These are phyloP conservation scores for Eumeta japonica DNA, from an alignment of 1,140 invertebrate genomes.

Conservation along the genomic window DNA sequence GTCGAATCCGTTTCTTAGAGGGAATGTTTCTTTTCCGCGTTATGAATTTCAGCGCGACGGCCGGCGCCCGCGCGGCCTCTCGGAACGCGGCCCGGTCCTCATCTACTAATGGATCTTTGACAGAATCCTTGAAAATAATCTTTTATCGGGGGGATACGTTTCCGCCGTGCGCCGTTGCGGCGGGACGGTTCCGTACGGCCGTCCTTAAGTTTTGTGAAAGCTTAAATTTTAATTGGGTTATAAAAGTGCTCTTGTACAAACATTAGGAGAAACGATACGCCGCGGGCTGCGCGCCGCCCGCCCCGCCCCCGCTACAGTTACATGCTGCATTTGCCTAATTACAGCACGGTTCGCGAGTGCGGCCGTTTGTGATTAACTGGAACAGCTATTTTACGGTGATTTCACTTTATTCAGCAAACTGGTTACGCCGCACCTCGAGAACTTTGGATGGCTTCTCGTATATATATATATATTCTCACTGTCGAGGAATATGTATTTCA, in stretches of 20 bases:
- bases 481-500: no score
- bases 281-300: constrained; percentile 19
- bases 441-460: no score
- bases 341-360: constrained; percentile 43
- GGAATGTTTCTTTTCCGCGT: constrained; percentile 17
- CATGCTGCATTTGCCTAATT: constrained; percentile 54
- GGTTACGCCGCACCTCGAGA: no score
- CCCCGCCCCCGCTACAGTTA: constrained; percentile 25
- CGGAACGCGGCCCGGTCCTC: no score
- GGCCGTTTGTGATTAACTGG: constrained; percentile 43
- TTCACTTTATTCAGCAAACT: constrained; percentile 21
- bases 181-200: neutral
- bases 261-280: constrained; percentile 48
- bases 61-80: no score
- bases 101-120: no score
- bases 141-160: neutral
- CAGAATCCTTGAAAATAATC: no score
- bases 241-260: constrained; percentile 57
- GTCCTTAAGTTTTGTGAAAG: constrained; percentile 35
- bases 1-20: constrained; percentile 15
- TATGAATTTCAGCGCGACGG: no score
- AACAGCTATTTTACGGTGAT: constrained; percentile 36
- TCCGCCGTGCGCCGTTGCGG: neutral
- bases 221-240: constrained; percentile 57
- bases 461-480: no score